Base-by-base conservation (phyloP, 2,113 vertebrate genomes). In the Mormyrus lacerda region DNA sequence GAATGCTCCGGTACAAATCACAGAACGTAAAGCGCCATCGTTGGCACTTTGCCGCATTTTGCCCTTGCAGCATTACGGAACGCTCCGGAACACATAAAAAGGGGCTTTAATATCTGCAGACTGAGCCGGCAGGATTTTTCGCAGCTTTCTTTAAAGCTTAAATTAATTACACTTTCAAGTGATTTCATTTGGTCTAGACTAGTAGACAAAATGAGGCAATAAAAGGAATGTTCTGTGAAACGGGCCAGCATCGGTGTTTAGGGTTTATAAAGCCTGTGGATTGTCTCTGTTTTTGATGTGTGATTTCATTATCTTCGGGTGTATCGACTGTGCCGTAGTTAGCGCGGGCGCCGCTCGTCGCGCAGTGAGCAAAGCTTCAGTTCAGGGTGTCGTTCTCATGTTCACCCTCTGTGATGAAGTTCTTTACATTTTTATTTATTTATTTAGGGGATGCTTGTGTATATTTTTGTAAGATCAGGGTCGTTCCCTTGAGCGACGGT, bases 121-220 rank as follows among this genome's bases (percentile, higher is more conserved):
- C 44, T 48, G 47, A 50, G 83, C 83, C 7, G 13, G 83, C 6
- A 50, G 13, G 27, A 51, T 24, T 53, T 35, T 87, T 51, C 50
- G 31, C 48, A 53, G 85, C 44, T 35, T 53, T 87, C 50, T 53
- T 53, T 53, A 87, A 87, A 87, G 47, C 48, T 87, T 87, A 87
- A 51, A 87, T 87, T 87, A 87, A 50, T 87, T 55, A 53, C 15
- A 31, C 19, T 87, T 87, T 55, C n/a, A n/a, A 87, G 85, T 87
- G 50, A 87, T 53, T 87, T 55, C 50, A 87, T 87, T 53, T 53
- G 31, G 85, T 87, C 85, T 87, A 87, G 48, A 53, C 85, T 39
- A 53, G 47, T 53, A 50, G 85, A 87, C 83, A 87, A 87, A 35
- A 87, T 19, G 50, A 35, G 48, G 48, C 85, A 47, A 87, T 87